Percentiles rank a stretch among this genome's conserved stretches.
Evolutionary conservation across 2,888 invertebrate species (phyloP).

Genomic region (Apamea epomidion): DNA sequence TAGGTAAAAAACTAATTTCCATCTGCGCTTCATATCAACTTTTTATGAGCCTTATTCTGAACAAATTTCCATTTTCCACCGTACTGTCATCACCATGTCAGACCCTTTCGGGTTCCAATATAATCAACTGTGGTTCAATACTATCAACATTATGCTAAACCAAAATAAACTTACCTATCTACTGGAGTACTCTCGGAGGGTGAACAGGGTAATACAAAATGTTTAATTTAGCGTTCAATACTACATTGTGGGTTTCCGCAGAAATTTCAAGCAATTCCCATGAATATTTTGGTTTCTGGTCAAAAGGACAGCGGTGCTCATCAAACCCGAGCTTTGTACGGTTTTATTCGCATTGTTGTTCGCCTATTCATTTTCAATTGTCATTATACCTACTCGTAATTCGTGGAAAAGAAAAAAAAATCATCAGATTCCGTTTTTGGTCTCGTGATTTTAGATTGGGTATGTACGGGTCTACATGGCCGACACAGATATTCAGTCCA

Average conservation of each 20-base stretch:
- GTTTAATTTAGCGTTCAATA: slow-evolving; percentile 12
- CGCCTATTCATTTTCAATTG: background rate
- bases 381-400: background rate
- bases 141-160: background rate
- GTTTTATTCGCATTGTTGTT: background rate
- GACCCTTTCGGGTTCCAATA: background rate
- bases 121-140: background rate
- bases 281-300: slow-evolving; percentile 20
- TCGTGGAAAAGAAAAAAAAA: no score
- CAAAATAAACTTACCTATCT: background rate
- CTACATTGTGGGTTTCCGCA: background rate
- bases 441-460: background rate
- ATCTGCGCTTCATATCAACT: background rate
- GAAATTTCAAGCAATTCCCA: background rate
- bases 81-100: background rate
- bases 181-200: background rate
- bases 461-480: no score
- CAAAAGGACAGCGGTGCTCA: background rate
- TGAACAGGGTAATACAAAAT: slow-evolving; percentile 1
- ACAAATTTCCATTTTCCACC: background rate
- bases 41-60: slow-evolving; percentile 3
- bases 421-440: background rate
- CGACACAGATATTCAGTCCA: background rate
- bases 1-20: background rate
- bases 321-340: background rate